Evolutionary conservation across 2,113 vertebrate species (phyloP).

Genomic region (Hemicordylus capensis): DNA sequence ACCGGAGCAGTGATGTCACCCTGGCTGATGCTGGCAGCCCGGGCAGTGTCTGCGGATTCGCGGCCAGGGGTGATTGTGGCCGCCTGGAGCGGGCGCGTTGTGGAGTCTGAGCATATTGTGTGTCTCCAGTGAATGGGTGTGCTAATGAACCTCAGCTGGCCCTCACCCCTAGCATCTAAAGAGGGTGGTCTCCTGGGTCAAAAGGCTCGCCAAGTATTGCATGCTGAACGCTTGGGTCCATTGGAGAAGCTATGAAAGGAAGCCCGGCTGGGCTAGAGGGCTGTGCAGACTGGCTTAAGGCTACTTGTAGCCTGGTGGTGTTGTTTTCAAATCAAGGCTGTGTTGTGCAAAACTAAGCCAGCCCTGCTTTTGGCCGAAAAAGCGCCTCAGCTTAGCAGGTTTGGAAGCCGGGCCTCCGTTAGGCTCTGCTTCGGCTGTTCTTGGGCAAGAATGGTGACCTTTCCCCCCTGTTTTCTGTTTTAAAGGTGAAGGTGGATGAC

Average conservation of each 20-base stretch:
- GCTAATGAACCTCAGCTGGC: background rate
- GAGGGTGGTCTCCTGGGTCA: background rate
- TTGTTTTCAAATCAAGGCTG: background rate
- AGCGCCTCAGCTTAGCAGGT: background rate
- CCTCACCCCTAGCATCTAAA: background rate
- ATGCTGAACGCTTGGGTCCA: background rate
- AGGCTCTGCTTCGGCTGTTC: background rate
- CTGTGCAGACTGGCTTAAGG: no score
- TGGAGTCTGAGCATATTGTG: background rate
- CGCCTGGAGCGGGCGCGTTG: fast-evolving
- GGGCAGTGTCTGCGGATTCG: fast-evolving
- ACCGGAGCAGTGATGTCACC: background rate
- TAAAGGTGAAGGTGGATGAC: constrained; percentile 89
- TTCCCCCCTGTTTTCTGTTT: background rate
- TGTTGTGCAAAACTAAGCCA: background rate
- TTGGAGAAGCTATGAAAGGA: background rate
- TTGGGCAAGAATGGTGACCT: background rate
- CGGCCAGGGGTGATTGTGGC: background rate
- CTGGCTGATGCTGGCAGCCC: background rate
- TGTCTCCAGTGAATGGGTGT: background rate
- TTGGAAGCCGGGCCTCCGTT: background rate
- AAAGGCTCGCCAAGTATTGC: background rate
- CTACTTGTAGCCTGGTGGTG: no score
- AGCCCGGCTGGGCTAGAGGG: background rate
- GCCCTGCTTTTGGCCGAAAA: no score